A percentile compares a stretch with the other conserved stretches of the same genome.
Conservation (phyloP, 1,140 invertebrate species). For the Mamestra configurata region DNA sequence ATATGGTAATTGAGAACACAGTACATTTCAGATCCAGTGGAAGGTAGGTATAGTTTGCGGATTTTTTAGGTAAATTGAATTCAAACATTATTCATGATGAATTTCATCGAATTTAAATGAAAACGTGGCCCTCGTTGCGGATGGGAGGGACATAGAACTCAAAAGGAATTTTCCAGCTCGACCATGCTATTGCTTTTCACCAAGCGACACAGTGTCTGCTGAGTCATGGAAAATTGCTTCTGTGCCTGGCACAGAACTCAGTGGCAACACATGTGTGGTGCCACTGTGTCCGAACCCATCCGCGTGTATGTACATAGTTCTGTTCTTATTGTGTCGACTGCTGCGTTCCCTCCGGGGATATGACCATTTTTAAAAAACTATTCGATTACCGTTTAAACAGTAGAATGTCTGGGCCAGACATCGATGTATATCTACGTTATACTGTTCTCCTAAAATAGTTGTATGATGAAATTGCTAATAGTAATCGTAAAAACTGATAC, state of each 20-base stretch:
- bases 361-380: not conserved
- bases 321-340: not conserved
- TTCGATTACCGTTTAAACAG: not conserved
- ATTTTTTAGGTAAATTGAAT: slow-evolving; percentile 29
- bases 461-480: slow-evolving; percentile 10
- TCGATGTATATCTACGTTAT: not conserved
- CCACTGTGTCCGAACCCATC: not conserved
- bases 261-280: not conserved
- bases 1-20: slow-evolving; percentile 26
- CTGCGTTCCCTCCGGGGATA: not conserved
- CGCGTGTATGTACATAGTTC: not conserved
- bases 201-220: not conserved
- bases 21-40: not conserved
- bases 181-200: not conserved
- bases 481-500: slow-evolving; percentile 10
- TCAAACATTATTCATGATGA: slow-evolving; percentile 31
- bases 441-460: not conserved
- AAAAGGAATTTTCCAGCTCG: not conserved
- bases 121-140: not conserved
- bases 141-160: slow-evolving; percentile 3
- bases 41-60: not conserved
- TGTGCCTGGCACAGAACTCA: too few relatives aligned
- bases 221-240: too few relatives aligned
- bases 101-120: slow-evolving; percentile 16
- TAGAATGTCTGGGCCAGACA: not conserved